These are phyloP conservation scores for Nezara viridula DNA, from an alignment of 2,888 invertebrate genomes.

Conservation along the genomic window DNA sequence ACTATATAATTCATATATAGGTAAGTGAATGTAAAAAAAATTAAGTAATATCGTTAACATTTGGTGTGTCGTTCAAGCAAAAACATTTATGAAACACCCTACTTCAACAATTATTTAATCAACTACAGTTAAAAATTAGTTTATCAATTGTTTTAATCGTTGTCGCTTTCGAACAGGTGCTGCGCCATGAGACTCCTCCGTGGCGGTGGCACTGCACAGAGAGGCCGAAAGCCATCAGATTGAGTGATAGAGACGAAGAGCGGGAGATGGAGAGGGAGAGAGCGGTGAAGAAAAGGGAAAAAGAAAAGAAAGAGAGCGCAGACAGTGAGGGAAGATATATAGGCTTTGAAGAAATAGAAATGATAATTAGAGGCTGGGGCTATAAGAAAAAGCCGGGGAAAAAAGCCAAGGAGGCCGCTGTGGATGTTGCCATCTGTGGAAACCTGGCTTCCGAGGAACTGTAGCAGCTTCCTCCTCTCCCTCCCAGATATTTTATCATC, in stretches of 20 bases:
- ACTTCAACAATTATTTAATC: too few species aligned
- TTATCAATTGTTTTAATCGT: too few species aligned
- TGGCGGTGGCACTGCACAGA: background rate
- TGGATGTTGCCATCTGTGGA: constrained; percentile 50
- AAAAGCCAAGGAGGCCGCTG: constrained; percentile 16
- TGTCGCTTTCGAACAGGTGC: background rate
- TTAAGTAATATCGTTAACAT: too few species aligned
- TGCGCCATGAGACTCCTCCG: background rate
- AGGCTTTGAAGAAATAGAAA: constrained; percentile 55
- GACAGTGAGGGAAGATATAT: constrained; percentile 53
- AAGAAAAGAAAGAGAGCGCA: constrained; percentile 51
- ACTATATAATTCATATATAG: too few species aligned
- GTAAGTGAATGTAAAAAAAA: too few species aligned
- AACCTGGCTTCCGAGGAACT: constrained; percentile 41
- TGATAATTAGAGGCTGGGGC: constrained; percentile 52
- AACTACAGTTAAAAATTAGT: too few species aligned
- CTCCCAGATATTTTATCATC: constrained; percentile 21
- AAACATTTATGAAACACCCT: too few species aligned
- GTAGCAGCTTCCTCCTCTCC: background rate
- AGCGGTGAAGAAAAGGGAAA: constrained; percentile 32
- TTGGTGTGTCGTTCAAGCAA: too few species aligned
- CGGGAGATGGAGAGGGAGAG: constrained; percentile 13
- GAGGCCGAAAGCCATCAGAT: constrained; percentile 10
- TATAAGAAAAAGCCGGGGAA: constrained; percentile 13
- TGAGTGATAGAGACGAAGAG: constrained; percentile 41